Evolutionary conservation across 1,140 invertebrate species (phyloP), one percentile per base, ranked within the genome.

Genomic region (Antheraea mylitta): DNA sequence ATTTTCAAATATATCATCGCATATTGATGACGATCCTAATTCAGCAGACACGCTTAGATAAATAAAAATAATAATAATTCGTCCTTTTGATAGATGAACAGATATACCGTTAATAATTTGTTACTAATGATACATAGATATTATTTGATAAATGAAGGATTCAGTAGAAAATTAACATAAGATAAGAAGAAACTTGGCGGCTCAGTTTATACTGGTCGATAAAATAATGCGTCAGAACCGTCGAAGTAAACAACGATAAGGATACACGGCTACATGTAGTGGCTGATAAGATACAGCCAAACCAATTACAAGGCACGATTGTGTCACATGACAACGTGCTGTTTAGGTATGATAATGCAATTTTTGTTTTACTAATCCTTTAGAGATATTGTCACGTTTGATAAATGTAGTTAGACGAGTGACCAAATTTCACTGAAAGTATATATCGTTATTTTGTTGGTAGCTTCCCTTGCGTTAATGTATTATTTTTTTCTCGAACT

Each of bases 181-280:
- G 45, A 48, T 48, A 10, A 16, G 45, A 16, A 53, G 16, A 5
- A 53, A 53, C 45, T 53, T 19, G 68, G 18, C 7, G 45, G 18
- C 38, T 65, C 38, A 67, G 61, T 30, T 73, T 37, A 71, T 2
- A 62, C 8, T 73, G 71, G 78, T 69, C 63, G 62, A 45, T 42
- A 11, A 63, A 60, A 37, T 30, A 68, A 66, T 77, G 71, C 73
- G 74, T 76, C 76, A 76, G 61, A 63, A 61, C 61, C 38, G 67
- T 69, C 30, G 70, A 68, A 71, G 68, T 68, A 77, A 80, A 78
- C 76, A 72, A 18, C 71, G 77, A 81, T 81, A 79, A 79, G 74
- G 53, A 58, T 61, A 61, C 71, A 58, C 70, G 67, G 58, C 64
- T 48, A 37, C 68, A 78, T 58, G 68, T 72, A 66, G 65, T 18